Evolutionary conservation across 2,888 invertebrate genomes (phyloP).

Genomic region (Linnaemya vulpina): DNA sequence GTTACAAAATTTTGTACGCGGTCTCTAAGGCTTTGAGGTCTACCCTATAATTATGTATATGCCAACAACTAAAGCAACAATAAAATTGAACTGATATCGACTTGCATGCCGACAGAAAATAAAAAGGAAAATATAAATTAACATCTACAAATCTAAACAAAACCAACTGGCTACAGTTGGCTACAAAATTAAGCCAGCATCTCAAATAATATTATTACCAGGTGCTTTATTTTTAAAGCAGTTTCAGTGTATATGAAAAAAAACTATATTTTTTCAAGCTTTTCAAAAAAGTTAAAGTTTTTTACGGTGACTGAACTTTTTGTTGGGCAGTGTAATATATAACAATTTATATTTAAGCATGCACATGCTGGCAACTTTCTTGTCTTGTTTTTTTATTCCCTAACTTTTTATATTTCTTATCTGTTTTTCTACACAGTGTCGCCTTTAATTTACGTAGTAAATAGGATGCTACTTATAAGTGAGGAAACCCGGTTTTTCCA

Average conservation of each 20-base stretch:
- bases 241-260: neutral
- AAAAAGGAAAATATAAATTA: neutral
- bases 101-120: slow-evolving; percentile 29
- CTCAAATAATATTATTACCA: neutral
- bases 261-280: too few relatives aligned
- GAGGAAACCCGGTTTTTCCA: too few relatives aligned
- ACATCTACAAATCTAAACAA: slow-evolving; percentile 39
- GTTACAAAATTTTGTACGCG: slow-evolving; percentile 14
- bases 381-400: slow-evolving; percentile 27
- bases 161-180: slow-evolving; percentile 4
- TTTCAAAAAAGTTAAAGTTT: too few relatives aligned
- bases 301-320: neutral
- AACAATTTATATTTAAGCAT: neutral
- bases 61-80: slow-evolving; percentile 21
- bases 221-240: too few relatives aligned
- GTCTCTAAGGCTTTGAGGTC: slow-evolving; percentile 43
- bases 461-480: neutral
- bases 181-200: neutral
- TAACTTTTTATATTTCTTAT: too few relatives aligned
- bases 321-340: neutral
- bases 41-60: slow-evolving; percentile 10
- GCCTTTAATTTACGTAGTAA: neutral
- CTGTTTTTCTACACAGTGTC: neutral
- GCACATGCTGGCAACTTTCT: neutral
- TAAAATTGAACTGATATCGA: slow-evolving; percentile 45